Base-by-base conservation (phyloP, 2,888 invertebrate species). In the Incurvaria masculella region DNA sequence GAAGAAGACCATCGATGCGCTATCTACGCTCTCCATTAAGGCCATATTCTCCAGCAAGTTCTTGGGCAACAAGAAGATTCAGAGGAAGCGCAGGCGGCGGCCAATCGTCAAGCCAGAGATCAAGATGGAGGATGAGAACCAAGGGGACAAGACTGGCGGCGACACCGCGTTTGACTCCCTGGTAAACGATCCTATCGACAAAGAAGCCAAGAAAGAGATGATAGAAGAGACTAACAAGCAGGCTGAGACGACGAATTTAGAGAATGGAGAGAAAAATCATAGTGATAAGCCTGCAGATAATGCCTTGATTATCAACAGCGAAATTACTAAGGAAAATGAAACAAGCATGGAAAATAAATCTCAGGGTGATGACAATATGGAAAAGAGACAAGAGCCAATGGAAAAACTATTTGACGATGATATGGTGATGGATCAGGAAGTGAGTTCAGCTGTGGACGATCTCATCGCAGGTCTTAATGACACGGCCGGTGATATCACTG, bases 21-120 rank as follows among this genome's bases (percentile, higher is more conserved):
- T 78, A 0, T 56, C 62, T 0, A 57, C 57, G 0, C 53, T 76
- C 0, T 49, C 66, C 0, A 48, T 78, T 0, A 69, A 68, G 48
- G 65, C 62, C 0, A 57, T 76, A 42, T 72, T 69, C 58, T 70
- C 73, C 0, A 55, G 57, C 2, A 63, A 60, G 45, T 55, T 58
- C 2, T 46, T 71, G 0, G 72, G 46, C 68, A 0, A 68, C 65
- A 56, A 64, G 69, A 0, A 68, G 67, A 0, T 65, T 58, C 41
- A 72, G 61, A 46, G 55, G 52, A 1, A 56, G 61, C 33, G 66
- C 61, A 47, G 14, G 43, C 61, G 0, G 61, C 62, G 51, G 42
- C 47, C 0, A 61, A 64, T 6, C 26, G 55, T 54, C 2, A 48
- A 21, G 23, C 6, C 21, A 16, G 26, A 44, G 44, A 21, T 21